These are phyloP conservation scores for Drosophila kepulauana DNA, from an alignment of 1,140 invertebrate genomes.

Conservation along the genomic window DNA sequence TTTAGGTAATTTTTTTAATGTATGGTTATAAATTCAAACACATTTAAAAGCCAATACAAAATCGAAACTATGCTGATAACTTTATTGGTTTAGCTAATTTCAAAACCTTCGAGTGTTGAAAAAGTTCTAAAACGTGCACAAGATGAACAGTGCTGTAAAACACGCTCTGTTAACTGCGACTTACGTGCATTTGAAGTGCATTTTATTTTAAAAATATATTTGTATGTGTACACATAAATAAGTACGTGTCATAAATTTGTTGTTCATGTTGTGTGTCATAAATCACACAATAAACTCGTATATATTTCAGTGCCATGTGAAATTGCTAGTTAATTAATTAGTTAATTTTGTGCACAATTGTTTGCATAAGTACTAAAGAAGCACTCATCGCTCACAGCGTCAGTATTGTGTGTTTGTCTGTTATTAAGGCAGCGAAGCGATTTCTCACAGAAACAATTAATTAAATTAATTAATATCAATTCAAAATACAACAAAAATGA, in stretches of 20 bases:
- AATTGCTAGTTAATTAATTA: conserved; percentile 46
- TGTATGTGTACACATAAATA: not conserved
- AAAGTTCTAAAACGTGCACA: not conserved
- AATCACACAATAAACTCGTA: not conserved
- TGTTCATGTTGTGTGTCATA: conserved; percentile 13
- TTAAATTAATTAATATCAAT: conserved; percentile 80
- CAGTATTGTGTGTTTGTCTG: conserved; percentile 16
- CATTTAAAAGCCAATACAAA: not conserved
- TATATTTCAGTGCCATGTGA: not conserved
- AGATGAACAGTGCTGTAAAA: conserved; percentile 22
- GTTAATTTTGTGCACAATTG: conserved; percentile 27
- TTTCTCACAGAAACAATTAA: conserved; percentile 44
- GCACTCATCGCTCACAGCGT: conserved; percentile 8
- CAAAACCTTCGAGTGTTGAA: not conserved
- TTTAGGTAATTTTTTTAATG: not conserved
- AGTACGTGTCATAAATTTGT: conserved; percentile 12
- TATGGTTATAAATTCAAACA: not conserved
- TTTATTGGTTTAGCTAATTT: not conserved
- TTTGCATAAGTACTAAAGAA: conserved; percentile 21
- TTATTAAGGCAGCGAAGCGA: conserved; percentile 53
- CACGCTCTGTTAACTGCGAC: conserved; percentile 9
- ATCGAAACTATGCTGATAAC: conserved; percentile 1
- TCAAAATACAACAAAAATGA: conserved; percentile 30
- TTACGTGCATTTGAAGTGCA: not conserved
- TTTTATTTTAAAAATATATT: not conserved